phyloP scores from a whole-genome alignment of 2,888 invertebrate species.

The Acronicta alni region DNA sequence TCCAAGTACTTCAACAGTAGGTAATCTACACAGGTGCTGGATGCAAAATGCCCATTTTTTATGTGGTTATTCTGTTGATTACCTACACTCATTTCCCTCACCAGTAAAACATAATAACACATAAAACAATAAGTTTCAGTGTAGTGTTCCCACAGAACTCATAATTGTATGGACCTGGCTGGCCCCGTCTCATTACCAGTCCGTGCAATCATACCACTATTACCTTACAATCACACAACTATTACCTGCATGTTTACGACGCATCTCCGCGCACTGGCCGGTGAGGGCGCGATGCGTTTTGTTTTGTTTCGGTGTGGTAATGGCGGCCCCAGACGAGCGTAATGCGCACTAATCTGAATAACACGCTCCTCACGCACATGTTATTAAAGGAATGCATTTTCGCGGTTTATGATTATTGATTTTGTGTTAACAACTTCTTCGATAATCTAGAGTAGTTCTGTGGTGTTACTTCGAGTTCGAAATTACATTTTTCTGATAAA shows the following conservation, averaged over 20 bases:
- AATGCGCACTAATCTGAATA: conserved; percentile 16
- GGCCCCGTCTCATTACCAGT: conserved; percentile 20
- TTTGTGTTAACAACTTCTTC: conserved; percentile 14
- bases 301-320: conserved; percentile 27
- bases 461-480: no score
- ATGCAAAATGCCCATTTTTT: not conserved
- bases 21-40: no score
- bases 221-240: conserved; percentile 26
- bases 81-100: not conserved
- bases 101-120: conserved; percentile 19
- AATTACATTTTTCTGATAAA: no score
- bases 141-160: conserved; percentile 17
- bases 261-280: conserved; percentile 10
- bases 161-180: conserved; percentile 24
- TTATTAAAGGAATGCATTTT: conserved; percentile 20
- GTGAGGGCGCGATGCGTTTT: conserved; percentile 13
- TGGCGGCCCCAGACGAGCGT: conserved; percentile 1
- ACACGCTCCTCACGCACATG: conserved; percentile 2
- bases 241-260: conserved; percentile 20
- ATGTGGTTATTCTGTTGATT: not conserved
- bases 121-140: conserved; percentile 11
- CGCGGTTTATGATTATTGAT: conserved; percentile 28
- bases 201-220: conserved; percentile 9
- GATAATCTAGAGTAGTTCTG: conserved; percentile 11
- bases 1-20: no score